phyloP scores from a whole-genome alignment of 2,888 invertebrate genomes.

The Lochmaea capreae region DNA sequence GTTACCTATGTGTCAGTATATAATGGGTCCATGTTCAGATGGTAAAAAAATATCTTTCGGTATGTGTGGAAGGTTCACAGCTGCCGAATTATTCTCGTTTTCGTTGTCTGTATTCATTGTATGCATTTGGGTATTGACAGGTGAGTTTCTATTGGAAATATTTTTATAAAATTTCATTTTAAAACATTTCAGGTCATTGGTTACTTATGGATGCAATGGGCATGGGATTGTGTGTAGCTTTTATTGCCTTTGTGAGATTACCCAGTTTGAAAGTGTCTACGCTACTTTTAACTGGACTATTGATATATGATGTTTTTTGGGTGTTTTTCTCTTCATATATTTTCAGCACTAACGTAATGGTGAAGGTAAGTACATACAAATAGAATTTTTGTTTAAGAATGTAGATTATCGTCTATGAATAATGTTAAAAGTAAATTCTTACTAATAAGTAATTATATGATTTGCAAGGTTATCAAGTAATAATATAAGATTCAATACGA shows the following conservation, averaged over 20 bases:
- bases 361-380: slow-evolving; percentile 75
- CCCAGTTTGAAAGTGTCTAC: slow-evolving; percentile 97
- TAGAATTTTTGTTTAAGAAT: slow-evolving; percentile 49
- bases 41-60: slow-evolving; percentile 89
- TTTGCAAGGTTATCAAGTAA: neutral
- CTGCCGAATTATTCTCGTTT: slow-evolving; percentile 94
- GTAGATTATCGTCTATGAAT: too few species aligned
- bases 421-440: neutral
- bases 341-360: slow-evolving; percentile 99
- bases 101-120: slow-evolving; percentile 92
- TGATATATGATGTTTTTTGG: slow-evolving; percentile 98
- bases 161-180: too few species aligned
- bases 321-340: slow-evolving; percentile 98
- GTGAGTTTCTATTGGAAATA: slow-evolving; percentile 48
- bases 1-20: slow-evolving; percentile 97
- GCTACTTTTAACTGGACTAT: slow-evolving; percentile 89
- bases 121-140: slow-evolving; percentile 97
- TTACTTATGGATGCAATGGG: slow-evolving; percentile 99
- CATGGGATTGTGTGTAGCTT: slow-evolving; percentile 97
- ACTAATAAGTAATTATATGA: neutral
- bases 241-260: slow-evolving; percentile 95
- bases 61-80: slow-evolving; percentile 93
- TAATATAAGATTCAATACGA: neutral
- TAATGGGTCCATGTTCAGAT: slow-evolving; percentile 86
- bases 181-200: slow-evolving; percentile 79